phyloP scores from a whole-genome alignment of 2,113 vertebrate species.

The Oncorhynchus nerka region DNA sequence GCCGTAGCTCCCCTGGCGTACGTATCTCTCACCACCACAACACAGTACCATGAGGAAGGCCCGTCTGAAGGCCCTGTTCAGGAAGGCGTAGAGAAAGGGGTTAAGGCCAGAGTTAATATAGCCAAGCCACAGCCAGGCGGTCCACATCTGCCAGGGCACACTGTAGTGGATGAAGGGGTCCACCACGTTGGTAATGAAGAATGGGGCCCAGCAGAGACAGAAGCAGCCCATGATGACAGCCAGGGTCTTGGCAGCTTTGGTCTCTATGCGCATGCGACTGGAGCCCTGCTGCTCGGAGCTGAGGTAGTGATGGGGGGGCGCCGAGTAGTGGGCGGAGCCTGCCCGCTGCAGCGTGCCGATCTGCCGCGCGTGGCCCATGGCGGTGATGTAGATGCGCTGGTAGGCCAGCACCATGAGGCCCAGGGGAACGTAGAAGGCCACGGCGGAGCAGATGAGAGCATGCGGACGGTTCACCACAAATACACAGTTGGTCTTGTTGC shows the following conservation, averaged over 20 bases:
- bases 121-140: slow-evolving; percentile 79
- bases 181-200: slow-evolving; percentile 79
- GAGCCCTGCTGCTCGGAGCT: slow-evolving; percentile 35
- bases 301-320: not conserved
- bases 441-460: slow-evolving; percentile 76
- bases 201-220: slow-evolving; percentile 79
- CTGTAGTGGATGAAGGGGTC: slow-evolving; percentile 80
- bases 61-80: slow-evolving; percentile 78
- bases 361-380: slow-evolving; percentile 76
- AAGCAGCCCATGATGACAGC: slow-evolving; percentile 81
- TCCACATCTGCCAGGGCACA: slow-evolving; percentile 80
- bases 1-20: slow-evolving; percentile 64
- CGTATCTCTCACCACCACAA: slow-evolving; percentile 71
- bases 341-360: slow-evolving; percentile 76
- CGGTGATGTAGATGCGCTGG: slow-evolving; percentile 78
- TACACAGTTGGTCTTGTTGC: slow-evolving; percentile 75
- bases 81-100: slow-evolving; percentile 80
- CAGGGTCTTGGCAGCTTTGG: slow-evolving; percentile 79
- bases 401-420: slow-evolving; percentile 79
- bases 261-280: slow-evolving; percentile 76
- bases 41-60: slow-evolving; percentile 79
- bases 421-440: slow-evolving; percentile 78
- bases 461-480: slow-evolving; percentile 80
- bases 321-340: slow-evolving; percentile 63
- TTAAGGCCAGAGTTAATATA: slow-evolving; percentile 81